phyloP scores from a whole-genome alignment of 2,797 vertebrate species.

The Channallabes apus region DNA sequence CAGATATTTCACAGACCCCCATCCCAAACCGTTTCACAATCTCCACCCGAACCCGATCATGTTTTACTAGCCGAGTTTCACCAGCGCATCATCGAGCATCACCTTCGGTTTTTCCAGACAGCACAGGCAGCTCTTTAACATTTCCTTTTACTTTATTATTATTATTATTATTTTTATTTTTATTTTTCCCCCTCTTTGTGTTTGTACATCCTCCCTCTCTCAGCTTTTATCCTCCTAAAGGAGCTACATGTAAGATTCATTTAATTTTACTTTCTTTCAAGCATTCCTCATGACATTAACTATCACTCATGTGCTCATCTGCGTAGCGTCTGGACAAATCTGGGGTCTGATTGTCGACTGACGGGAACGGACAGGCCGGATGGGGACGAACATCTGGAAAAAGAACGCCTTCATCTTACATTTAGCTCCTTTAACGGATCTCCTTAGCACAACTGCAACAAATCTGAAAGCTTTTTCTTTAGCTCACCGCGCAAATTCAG shows the following conservation, averaged over 20 bases:
- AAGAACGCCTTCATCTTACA: conserved; percentile 17
- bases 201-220: not conserved
- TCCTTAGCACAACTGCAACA: not conserved
- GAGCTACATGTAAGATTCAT: conserved; percentile 38
- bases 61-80: not conserved
- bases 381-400: conserved; percentile 1
- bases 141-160: not conserved
- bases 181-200: not conserved
- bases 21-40: not conserved
- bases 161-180: not conserved
- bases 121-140: not conserved
- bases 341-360: not conserved
- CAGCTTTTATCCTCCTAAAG: conserved; percentile 27
- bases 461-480: not conserved
- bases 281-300: conserved; percentile 28
- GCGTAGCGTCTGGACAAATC: conserved; percentile 7
- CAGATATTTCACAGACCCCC: not conserved
- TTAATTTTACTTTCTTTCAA: not conserved
- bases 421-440: conserved; percentile 40
- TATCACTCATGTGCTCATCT: conserved; percentile 26
- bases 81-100: not conserved
- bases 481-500: not conserved
- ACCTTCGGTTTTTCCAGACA: no score
- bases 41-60: not conserved
- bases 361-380: not conserved